Evolutionary conservation across 2,888 invertebrate genomes (phyloP), one percentile per base, ranked within the genome.

Genomic region (Adelognathus sp.): DNA sequence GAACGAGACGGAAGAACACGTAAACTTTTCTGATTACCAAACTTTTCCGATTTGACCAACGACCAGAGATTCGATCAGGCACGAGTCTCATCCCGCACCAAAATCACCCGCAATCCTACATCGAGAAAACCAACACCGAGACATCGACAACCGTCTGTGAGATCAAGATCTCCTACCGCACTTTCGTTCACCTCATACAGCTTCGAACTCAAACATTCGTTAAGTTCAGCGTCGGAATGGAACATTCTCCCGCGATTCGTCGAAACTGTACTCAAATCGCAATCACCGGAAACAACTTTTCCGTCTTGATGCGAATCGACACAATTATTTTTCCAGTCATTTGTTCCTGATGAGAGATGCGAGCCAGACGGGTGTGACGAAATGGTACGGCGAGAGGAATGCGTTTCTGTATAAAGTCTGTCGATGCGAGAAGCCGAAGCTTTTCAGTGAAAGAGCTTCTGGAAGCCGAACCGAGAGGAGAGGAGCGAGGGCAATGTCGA

Each of bases 31-130:
- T 86, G 88, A 88, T 89, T 89, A 87, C 87, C 84, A 83, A 88
- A 88, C 86, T 87, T 89, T 88, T 87, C 87, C 85, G 87, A 88
- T 88, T 86, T 86, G 81, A 84, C 85, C 86, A 88, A 89, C 86
- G 88, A 86, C 86, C 86, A 70, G 83, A 85, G 85, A 86, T 88
- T 87, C 83, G 85, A 87, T 86, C 85, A 83, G 82, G 83, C 81
- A 60, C 82, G 41, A 33, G n/a, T 50, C 50, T 60, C 54, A 18
- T 46, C 14, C 16, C 50, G 50, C 60, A 60, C 64, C 39, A 66
- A 60, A 71, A 39, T 64, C 18, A 16, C 41, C 31, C 63, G 39
- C 31, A 50, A 52, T 58, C 66, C 36, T 50, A 71, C 41, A n/a
- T n/a, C n/a, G 11, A 54, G 63, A 67, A 79, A 79, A 71, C 60